Conservation (phyloP, 2,113 vertebrate genomes). For the Triplophysa rosa region DNA sequence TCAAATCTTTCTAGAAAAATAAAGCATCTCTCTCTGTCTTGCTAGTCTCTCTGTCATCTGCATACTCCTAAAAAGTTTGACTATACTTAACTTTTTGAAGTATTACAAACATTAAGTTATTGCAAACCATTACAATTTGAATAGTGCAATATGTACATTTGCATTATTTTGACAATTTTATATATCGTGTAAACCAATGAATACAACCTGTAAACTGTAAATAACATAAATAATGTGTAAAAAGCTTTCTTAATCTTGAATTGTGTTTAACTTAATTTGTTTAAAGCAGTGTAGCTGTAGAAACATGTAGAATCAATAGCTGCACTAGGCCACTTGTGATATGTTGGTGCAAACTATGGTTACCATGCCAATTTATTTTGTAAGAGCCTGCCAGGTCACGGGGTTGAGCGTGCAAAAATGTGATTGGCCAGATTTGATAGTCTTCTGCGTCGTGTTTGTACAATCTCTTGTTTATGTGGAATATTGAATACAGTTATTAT, state of each 20-base stretch:
- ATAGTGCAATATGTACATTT: too few relatives aligned
- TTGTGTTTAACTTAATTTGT: not conserved
- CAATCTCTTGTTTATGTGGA: constrained; percentile 5
- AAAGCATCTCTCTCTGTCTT: too few relatives aligned
- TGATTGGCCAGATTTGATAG: not conserved
- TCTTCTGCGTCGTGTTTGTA: constrained; percentile 16
- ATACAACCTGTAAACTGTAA: too few relatives aligned
- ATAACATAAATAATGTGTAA: not conserved
- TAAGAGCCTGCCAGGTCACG: not conserved
- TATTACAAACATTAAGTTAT: too few relatives aligned
- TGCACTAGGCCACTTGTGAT: not conserved
- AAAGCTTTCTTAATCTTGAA: not conserved
- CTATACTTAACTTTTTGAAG: too few relatives aligned
- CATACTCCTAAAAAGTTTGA: too few relatives aligned
- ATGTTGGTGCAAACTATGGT: constrained; percentile 1
- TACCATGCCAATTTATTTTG: not conserved
- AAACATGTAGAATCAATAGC: constrained; percentile 7
- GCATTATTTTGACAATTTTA: too few relatives aligned
- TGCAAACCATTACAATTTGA: too few relatives aligned
- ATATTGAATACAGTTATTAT: constrained; percentile 44
- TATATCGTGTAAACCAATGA: too few relatives aligned
- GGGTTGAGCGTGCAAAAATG: not conserved
- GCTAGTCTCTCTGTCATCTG: too few relatives aligned
- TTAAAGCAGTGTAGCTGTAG: not conserved
- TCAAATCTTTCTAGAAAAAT: too few relatives aligned